Conservation (phyloP, 2,797 vertebrate species). For the Schizothorax lantsangensis region DNA sequence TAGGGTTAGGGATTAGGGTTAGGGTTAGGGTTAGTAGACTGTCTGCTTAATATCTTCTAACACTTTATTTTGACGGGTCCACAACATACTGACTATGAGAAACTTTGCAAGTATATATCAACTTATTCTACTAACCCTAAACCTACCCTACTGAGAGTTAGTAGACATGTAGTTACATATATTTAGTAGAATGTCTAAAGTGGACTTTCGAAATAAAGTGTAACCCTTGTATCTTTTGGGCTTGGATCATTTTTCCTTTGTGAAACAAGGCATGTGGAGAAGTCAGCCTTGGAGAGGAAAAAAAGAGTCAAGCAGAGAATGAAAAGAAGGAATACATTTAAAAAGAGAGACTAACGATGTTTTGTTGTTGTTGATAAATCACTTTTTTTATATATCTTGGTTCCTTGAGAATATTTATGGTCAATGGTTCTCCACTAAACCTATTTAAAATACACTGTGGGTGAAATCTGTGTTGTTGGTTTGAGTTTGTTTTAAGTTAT, state of each 20-base stretch:
- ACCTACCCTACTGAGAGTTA: no score
- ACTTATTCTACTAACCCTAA: no score
- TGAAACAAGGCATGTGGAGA: constrained; percentile 56
- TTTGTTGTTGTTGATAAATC: constrained; percentile 63
- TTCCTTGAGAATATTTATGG: constrained; percentile 84
- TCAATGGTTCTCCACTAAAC: constrained; percentile 83
- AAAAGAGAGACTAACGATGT: constrained; percentile 72
- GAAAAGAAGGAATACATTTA: constrained; percentile 61
- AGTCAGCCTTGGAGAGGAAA: constrained; percentile 60
- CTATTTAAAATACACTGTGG: constrained; percentile 86
- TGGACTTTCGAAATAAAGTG: no score
- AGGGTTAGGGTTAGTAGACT: no score
- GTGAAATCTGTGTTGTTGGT: constrained; percentile 75
- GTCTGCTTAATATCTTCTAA: no score
- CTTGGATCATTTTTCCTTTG: constrained; percentile 70
- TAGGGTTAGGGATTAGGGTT: no score
- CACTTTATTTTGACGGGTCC: no score
- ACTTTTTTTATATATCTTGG: constrained; percentile 82
- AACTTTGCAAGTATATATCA: no score
- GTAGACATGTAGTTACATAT: no score
- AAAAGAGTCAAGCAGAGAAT: constrained; percentile 63
- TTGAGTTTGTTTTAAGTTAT: constrained; percentile 79
- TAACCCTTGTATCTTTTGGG: constrained; percentile 69
- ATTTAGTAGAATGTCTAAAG: no score
- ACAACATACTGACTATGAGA: no score